These are phyloP conservation scores for Sander lucioperca DNA, from an alignment of 2,113 vertebrate genomes.

Conservation along the genomic window DNA sequence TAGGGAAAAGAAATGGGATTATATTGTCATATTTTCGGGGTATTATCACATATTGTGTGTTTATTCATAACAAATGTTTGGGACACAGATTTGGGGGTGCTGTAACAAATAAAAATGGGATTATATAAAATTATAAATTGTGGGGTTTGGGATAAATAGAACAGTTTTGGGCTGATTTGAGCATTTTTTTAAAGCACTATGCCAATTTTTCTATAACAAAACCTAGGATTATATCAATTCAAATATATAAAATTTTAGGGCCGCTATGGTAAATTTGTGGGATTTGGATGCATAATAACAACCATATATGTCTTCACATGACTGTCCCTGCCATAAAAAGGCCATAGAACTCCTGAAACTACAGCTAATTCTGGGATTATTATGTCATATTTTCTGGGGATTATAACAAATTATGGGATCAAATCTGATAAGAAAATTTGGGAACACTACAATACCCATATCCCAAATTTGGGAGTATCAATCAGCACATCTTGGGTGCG, in stretches of 20 bases:
- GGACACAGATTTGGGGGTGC: neutral
- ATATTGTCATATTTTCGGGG: too few species aligned
- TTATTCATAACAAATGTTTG: neutral
- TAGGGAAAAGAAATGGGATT: neutral
- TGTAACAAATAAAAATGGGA: too few species aligned
- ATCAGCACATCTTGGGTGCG: too few species aligned
- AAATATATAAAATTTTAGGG: too few species aligned
- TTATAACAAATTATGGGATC: neutral
- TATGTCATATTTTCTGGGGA: neutral
- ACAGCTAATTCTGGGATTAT: neutral
- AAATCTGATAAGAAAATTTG: neutral
- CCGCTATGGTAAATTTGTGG: too few species aligned
- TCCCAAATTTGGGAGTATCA: too few species aligned
- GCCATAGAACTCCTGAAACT: slow-evolving; percentile 3
- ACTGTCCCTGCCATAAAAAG: slow-evolving; percentile 3
- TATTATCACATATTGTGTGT: neutral
- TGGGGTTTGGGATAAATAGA: neutral
- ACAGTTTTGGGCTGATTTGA: neutral
- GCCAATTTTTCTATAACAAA: neutral
- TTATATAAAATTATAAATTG: neutral
- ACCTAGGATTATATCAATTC: neutral
- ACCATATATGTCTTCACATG: neutral
- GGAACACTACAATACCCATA: too few species aligned
- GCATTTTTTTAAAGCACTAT: neutral
- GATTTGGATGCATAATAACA: neutral